Base-by-base conservation (phyloP, 2,888 invertebrate species). In the Cheilosia variabilis region DNA sequence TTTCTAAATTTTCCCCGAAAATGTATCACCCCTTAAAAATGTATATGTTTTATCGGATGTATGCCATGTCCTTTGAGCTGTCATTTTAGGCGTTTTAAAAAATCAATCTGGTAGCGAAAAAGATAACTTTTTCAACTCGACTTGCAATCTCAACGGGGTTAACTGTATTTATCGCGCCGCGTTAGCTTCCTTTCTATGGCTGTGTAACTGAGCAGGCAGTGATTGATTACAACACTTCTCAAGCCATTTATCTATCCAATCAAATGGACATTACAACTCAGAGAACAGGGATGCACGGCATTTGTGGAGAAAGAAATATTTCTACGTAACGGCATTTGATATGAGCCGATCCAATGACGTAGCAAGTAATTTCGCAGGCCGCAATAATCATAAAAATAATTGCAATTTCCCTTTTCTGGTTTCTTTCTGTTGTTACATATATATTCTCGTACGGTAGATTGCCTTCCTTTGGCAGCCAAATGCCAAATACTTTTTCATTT, bases 361-460 rank as follows among this genome's bases (percentile, higher is more conserved):
- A 41, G 63, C 55, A 80, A 68, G 75, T 63, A 75, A 81, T 75
- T 81, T 75, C 50, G 81, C 72, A 73, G 69, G 66, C 77, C 77
- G 31, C 77, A 83, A 77, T 77, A 83, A 83, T 77, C 77, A 83
- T 72, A 71, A 83, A 77, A 83, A 78, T 81, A 75, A 81, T 75
- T 75, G 81, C 68, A 63, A 72, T 72, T 72, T 72, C 62, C 58
- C 66, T 80, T 41, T 66, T 65, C 45, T 2, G 15, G 53, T 17
- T 68, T 34, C 27, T 55, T 69, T 37, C 19, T 43, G 37, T 47
- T 37, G 31, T 31, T 22, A 41, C 15, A 6, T 31, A 15, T 34
- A 37, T 4, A 37, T 22, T 22, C 4, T 37, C 0, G 0, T 37
- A 37, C 13, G 22, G 15, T 43, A 52, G 43, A 55, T 62, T 62